Evolutionary conservation across 2,797 vertebrate genomes (phyloP).

Genomic region (Moxostoma hubbsi): DNA sequence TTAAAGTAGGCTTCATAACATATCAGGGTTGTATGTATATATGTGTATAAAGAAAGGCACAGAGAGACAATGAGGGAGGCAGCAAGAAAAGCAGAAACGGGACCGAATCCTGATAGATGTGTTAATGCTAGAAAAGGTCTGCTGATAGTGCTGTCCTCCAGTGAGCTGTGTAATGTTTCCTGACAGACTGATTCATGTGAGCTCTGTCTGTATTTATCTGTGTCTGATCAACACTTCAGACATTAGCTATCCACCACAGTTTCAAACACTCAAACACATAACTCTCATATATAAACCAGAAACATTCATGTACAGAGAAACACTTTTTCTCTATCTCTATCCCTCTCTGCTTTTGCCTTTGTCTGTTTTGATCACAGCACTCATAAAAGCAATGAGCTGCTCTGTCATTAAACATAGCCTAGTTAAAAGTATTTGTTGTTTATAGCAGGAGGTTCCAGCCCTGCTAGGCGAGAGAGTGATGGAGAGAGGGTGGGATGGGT

Average conservation of each 20-base stretch:
- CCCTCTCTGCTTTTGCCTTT: conserved; percentile 5
- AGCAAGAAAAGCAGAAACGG: neutral
- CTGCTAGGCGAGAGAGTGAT: conserved; percentile 10
- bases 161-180: conserved; percentile 48
- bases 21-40: too few relatives aligned
- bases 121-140: conserved; percentile 19
- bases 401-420: conserved; percentile 36
- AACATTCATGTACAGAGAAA: conserved; percentile 20
- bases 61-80: neutral
- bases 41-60: too few relatives aligned
- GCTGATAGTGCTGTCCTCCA: conserved; percentile 41
- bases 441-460: conserved; percentile 14
- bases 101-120: conserved; percentile 8
- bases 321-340: conserved; percentile 7
- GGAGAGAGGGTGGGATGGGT: conserved; percentile 53
- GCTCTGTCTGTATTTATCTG: conserved; percentile 41
- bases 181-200: conserved; percentile 53
- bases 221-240: conserved; percentile 18
- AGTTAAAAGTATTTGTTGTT: conserved; percentile 27
- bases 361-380: conserved; percentile 2
- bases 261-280: conserved; percentile 32
- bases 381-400: conserved; percentile 30
- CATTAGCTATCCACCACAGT: conserved; percentile 7
- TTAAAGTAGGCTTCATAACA: too few relatives aligned
- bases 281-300: conserved; percentile 11